Percentiles rank a stretch among this genome's conserved stretches.
Conservation (phyloP, 2,797 vertebrate genomes). For the Enteromius trimaculatus region DNA sequence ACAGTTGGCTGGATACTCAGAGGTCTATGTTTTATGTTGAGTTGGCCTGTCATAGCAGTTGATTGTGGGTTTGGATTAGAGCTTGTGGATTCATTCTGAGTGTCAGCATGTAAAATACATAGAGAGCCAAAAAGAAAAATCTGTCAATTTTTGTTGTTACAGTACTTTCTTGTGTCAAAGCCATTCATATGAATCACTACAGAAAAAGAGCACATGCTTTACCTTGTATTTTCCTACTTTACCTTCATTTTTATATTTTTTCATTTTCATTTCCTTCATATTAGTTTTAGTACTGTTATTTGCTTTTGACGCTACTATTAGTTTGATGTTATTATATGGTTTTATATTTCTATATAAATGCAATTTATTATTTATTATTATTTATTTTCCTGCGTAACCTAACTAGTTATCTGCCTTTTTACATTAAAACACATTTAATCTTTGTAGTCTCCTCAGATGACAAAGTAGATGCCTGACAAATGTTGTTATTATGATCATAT, state of each 20-base stretch:
- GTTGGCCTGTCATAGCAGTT: not conserved
- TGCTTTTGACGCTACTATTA: not conserved
- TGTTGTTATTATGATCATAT: too few species aligned
- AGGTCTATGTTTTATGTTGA: not conserved
- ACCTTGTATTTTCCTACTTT: not conserved
- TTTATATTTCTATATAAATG: not conserved
- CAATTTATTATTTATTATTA: too few species aligned
- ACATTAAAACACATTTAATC: too few species aligned
- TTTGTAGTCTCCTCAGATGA: too few species aligned
- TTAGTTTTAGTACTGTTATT: not conserved
- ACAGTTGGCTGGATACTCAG: not conserved
- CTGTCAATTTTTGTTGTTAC: not conserved
- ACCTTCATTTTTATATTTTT: not conserved
- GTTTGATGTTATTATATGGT: not conserved
- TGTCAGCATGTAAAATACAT: not conserved
- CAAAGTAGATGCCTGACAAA: too few species aligned
- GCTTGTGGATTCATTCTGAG: not conserved
- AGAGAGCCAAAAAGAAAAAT: not conserved
- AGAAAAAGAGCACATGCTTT: not conserved
- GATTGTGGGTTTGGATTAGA: constrained; percentile 13
- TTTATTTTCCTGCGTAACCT: not conserved
- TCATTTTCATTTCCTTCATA: not conserved
- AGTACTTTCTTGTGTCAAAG: constrained; percentile 4
- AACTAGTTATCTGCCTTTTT: not conserved
- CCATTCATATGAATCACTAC: not conserved